A percentile compares a stretch with the other conserved stretches of the same genome.
Evolutionary conservation across 2,888 invertebrate genomes (phyloP).

Genomic region (Hipparchia semele): DNA sequence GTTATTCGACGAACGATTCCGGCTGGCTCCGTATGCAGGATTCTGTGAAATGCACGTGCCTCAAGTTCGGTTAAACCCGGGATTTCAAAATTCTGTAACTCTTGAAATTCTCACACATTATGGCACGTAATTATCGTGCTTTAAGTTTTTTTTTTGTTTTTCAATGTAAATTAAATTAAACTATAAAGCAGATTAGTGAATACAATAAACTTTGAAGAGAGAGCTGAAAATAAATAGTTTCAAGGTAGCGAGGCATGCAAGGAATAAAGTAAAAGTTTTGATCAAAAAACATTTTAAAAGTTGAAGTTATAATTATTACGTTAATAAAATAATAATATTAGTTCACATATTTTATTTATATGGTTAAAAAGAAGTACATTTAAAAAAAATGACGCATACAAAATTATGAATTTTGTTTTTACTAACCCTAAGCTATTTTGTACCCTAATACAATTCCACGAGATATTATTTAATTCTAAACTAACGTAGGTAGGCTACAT

Average conservation of each 20-base stretch:
- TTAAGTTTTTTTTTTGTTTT: background rate
- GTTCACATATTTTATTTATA: too few relatives aligned
- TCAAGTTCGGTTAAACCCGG: conserved; percentile 1
- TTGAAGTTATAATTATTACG: background rate
- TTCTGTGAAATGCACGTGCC: conserved; percentile 33
- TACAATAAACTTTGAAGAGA: background rate
- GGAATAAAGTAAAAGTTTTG: too few relatives aligned
- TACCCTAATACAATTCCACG: too few relatives aligned
- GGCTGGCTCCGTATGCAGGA: conserved; percentile 43
- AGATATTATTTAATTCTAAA: too few relatives aligned
- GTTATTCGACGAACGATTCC: conserved; percentile 44
- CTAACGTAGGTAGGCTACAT: too few relatives aligned
- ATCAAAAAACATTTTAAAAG: too few relatives aligned
- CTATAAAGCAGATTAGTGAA: background rate
- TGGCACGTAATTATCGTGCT: background rate
- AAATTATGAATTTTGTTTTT: too few relatives aligned
- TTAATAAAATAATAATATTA: too few relatives aligned
- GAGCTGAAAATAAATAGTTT: background rate
- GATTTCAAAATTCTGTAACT: conserved; percentile 18
- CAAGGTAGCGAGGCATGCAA: background rate
- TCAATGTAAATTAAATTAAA: background rate
- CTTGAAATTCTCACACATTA: conserved; percentile 11
- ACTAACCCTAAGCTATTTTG: too few relatives aligned
- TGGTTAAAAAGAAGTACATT: too few relatives aligned
- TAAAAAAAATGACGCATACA: too few relatives aligned